Evolutionary conservation across 2,888 invertebrate species (phyloP).

Genomic region (Sturmia bella): DNA sequence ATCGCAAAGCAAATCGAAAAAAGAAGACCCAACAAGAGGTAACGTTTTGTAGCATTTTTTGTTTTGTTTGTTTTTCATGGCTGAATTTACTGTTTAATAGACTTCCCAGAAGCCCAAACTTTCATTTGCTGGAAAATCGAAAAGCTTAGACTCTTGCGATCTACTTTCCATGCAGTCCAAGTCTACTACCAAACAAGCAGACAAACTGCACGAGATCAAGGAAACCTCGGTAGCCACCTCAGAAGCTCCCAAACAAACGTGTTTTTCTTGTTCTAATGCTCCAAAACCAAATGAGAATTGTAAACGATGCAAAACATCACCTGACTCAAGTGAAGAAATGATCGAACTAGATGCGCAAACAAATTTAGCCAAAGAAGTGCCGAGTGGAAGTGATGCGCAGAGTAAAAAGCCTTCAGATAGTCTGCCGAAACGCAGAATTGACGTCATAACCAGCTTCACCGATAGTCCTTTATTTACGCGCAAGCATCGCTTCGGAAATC

Average conservation of each 20-base stretch:
- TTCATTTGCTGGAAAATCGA: conserved; percentile 84
- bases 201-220: conserved; percentile 79
- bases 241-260: conserved; percentile 73
- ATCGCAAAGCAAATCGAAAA: conserved; percentile 83
- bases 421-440: conserved; percentile 79
- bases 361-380: conserved; percentile 25
- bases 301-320: conserved; percentile 76
- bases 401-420: conserved; percentile 49
- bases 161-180: conserved; percentile 83
- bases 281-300: conserved; percentile 76
- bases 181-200: conserved; percentile 75
- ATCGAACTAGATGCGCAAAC: conserved; percentile 48
- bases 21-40: conserved; percentile 77
- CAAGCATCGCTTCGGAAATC: conserved; percentile 81
- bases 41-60: conserved; percentile 46
- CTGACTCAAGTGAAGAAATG: conserved; percentile 62
- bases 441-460: conserved; percentile 82
- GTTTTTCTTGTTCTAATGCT: conserved; percentile 77
- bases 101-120: conserved; percentile 79
- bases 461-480: conserved; percentile 82
- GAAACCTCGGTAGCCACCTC: conserved; percentile 74
- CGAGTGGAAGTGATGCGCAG: conserved; percentile 46
- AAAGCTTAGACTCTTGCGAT: conserved; percentile 93
- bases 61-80: background rate
- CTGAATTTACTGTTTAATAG: conserved; percentile 52